Evolutionary conservation across 1,140 invertebrate genomes (phyloP), one percentile per base, ranked within the genome.

Genomic region (Drosophila pectinifera): DNA sequence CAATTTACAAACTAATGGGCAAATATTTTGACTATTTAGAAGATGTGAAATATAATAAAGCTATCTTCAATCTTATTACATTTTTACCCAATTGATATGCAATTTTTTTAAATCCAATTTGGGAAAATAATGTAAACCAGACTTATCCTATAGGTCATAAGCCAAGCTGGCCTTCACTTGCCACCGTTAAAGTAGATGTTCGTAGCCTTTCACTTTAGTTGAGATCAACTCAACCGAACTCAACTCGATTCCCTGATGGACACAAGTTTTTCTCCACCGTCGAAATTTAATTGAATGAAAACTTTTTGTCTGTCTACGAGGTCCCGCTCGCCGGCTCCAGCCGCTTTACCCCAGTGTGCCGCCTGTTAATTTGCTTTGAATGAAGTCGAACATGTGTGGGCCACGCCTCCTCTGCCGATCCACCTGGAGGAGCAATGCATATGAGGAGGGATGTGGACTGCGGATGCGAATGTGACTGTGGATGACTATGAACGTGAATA

Each of bases 361-460:
- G 76, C 31, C 68, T 84, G 76, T 89, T 89, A 89, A 88, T 88
- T 88, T 89, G 80, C 80, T 84, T 88, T 90, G 73, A 89, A 88
- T 88, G 77, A 89, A 88, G 84, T 89, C 62, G 74, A 85, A 85
- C 77, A 85, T 81, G 79, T 73, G 79, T 68, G 78, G 43, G 57
- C 43, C 64, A 69, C 62, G 43, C 53, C 55, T 55, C 58, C 55
- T 46, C 4, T 20, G 49, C 46, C 42, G 49, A 43, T 42, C 42
- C 45, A 43, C 41, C 62, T 46, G 38, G 24, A 45, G 16, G 39
- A 62, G 14, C 58, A 18, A 34, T 56, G 36, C 62, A 62, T 41
- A 54, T 65, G 54, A 38, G 39, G 41, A 64, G 53, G 22, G 24
- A 28, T 22, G 3, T 7, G 42, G 14, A 7, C 16, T 58, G 45